Percentiles rank a stretch among this genome's conserved stretches.
Evolutionary conservation across 2,113 vertebrate species (phyloP).

Genomic region (Coregonus clupeaformis): DNA sequence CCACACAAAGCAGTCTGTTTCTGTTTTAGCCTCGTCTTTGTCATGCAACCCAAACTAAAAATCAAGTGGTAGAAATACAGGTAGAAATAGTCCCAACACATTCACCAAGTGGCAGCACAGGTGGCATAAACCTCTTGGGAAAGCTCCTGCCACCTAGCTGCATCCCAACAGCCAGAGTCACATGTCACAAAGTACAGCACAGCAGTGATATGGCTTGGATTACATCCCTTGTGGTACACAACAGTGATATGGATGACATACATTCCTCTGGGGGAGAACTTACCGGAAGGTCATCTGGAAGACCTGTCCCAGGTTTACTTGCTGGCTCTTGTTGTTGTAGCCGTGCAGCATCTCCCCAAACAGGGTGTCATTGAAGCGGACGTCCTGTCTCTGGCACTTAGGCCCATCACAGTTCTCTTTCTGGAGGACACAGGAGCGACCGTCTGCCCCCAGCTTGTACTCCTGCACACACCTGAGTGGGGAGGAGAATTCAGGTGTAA

Average conservation of each 20-base stretch:
- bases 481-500: not conserved
- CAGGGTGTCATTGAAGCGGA: constrained; percentile 91
- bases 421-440: constrained; percentile 92
- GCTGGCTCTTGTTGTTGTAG: constrained; percentile 93
- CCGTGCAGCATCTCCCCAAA: constrained; percentile 97
- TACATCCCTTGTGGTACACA: not conserved
- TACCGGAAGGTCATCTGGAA: constrained; percentile 99
- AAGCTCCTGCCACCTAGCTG: not conserved
- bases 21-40: not conserved
- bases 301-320: constrained; percentile 92
- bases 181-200: not conserved
- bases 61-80: not conserved
- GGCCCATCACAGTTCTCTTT: constrained; percentile 90
- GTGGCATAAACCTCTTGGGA: not conserved
- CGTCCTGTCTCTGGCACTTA: constrained; percentile 84
- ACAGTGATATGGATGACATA: no score
- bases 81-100: not conserved
- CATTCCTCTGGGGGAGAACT: not conserved
- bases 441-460: constrained; percentile 89
- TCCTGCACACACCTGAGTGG: constrained; percentile 91
- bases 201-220: not conserved
- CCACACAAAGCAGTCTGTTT: not conserved
- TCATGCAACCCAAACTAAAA: not conserved
- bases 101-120: not conserved
- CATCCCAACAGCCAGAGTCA: not conserved